These are phyloP conservation scores for Dendronephthya gigantea DNA, from an alignment of 64 coral and sea anemone genomes.

Conservation along the genomic window DNA sequence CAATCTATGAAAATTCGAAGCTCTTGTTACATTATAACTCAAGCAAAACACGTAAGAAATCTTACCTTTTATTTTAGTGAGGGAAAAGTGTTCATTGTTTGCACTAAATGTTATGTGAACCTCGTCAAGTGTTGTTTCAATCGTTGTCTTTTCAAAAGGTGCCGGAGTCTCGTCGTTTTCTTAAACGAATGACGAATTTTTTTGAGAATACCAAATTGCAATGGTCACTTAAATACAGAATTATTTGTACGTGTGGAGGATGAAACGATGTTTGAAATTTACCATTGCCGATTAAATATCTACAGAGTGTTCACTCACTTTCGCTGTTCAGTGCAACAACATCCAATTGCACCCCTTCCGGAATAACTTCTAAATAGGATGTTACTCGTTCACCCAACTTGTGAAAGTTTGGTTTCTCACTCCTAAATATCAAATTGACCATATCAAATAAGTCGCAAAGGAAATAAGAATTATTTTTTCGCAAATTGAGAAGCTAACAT, in stretches of 20 bases:
- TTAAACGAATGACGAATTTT: not conserved
- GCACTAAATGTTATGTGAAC: not conserved
- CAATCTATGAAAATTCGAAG: too few species aligned
- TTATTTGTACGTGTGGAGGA: too few species aligned
- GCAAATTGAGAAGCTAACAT: too few species aligned
- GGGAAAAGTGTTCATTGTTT: not conserved
- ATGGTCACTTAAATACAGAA: not conserved
- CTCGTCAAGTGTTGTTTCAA: not conserved
- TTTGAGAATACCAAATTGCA: not conserved
- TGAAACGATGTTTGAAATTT: too few species aligned
- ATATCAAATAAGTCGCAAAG: not conserved
- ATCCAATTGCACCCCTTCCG: not conserved
- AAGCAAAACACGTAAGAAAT: too few species aligned
- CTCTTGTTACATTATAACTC: too few species aligned
- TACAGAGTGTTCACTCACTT: not conserved
- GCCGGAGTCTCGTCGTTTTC: not conserved
- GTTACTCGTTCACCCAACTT: constrained; percentile 15
- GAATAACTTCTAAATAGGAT: constrained; percentile 11
- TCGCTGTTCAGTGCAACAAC: not conserved
- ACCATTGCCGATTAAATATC: too few species aligned
- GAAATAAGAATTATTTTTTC: too few species aligned
- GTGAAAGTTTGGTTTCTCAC: not conserved
- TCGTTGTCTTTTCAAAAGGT: not conserved
- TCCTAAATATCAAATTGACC: not conserved
- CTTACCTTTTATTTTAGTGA: not conserved